These are phyloP conservation scores for Ametastegia equiseti DNA, from an alignment of 2,888 invertebrate species.

Conservation along the genomic window DNA sequence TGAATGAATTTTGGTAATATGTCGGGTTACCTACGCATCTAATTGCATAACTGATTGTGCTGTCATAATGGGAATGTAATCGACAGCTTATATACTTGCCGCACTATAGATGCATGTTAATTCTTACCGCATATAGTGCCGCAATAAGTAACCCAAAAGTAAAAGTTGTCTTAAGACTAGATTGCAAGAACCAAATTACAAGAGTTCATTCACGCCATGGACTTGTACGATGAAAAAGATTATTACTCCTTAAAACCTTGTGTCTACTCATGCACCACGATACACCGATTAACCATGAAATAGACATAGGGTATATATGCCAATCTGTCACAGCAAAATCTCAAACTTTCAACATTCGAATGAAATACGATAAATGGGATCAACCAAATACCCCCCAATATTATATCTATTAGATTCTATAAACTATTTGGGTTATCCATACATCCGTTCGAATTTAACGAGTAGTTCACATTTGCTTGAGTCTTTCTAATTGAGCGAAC, in stretches of 20 bases:
- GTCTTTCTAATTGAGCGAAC: not conserved
- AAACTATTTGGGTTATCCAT: not conserved
- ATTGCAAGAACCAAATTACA: not conserved
- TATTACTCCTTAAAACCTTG: not conserved
- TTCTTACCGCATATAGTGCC: constrained; percentile 25
- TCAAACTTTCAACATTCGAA: not conserved
- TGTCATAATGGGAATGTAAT: not conserved
- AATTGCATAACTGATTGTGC: too few species aligned
- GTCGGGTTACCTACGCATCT: not conserved
- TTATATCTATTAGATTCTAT: not conserved
- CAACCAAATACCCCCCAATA: not conserved
- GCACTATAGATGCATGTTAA: not conserved
- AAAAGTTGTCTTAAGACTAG: constrained; percentile 54
- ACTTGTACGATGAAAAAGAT: not conserved
- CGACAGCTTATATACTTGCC: not conserved
- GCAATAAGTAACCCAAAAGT: constrained; percentile 57
- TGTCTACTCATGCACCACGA: not conserved
- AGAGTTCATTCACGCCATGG: not conserved
- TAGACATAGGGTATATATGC: too few species aligned
- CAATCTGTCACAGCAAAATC: not conserved
- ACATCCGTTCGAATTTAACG: not conserved
- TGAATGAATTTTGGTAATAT: not conserved
- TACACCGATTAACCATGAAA: not conserved
- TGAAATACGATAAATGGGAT: not conserved
- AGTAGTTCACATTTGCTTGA: not conserved